Conservation (phyloP, 2,888 invertebrate genomes). For the Meloe dianella region DNA sequence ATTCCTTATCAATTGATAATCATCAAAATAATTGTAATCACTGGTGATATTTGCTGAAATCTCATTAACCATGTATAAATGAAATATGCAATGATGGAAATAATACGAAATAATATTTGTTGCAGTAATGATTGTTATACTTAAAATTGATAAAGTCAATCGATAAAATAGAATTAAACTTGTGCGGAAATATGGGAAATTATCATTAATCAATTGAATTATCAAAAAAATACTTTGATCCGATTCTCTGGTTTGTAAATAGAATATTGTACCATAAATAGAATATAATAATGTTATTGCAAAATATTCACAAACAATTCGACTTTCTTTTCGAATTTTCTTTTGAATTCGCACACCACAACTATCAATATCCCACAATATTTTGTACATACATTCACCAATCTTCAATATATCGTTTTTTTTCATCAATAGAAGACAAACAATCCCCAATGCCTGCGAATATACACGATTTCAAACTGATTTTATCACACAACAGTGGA, state of each 20-base stretch:
- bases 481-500: background rate
- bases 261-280: background rate
- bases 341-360: background rate
- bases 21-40: background rate
- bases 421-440: background rate
- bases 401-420: background rate
- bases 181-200: background rate
- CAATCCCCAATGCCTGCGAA: background rate
- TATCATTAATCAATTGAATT: background rate
- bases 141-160: background rate
- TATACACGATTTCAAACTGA: background rate
- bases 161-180: background rate
- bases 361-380: background rate
- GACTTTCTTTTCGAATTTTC: background rate
- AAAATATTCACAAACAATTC: background rate
- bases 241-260: background rate
- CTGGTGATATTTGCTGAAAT: background rate
- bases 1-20: background rate
- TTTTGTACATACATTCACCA: background rate
- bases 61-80: background rate
- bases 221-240: background rate
- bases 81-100: background rate
- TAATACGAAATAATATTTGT: background rate
- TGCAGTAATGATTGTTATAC: background rate
- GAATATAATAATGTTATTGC: background rate